phyloP scores from a whole-genome alignment of 2,888 invertebrate species.

The Creontiades dilutus region DNA sequence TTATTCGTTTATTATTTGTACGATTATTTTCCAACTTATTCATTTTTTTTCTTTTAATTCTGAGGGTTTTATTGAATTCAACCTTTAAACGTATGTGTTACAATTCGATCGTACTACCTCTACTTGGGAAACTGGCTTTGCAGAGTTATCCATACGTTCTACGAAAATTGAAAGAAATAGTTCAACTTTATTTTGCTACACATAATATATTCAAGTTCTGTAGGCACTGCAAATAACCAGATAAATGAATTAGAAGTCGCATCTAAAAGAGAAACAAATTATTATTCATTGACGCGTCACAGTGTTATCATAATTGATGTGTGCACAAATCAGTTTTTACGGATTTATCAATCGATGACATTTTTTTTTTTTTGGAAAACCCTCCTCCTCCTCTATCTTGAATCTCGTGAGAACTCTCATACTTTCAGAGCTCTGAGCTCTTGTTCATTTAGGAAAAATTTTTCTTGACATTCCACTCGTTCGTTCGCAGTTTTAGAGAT shows the following conservation, averaged over 20 bases:
- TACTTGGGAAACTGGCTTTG: slow-evolving; percentile 29
- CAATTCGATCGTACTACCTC: slow-evolving; percentile 27
- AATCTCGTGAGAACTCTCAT: too few species aligned
- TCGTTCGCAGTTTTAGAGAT: neutral
- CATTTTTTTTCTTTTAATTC: too few species aligned
- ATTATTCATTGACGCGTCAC: neutral
- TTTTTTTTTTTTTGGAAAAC: too few species aligned
- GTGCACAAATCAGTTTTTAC: neutral
- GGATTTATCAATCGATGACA: too few species aligned
- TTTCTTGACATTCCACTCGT: slow-evolving; percentile 10
- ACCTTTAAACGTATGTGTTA: neutral
- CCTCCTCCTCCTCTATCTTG: too few species aligned
- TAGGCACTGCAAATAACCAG: neutral
- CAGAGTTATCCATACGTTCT: neutral
- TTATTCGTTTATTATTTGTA: neutral
- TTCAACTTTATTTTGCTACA: neutral
- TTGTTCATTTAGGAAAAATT: neutral
- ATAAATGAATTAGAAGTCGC: slow-evolving; percentile 4
- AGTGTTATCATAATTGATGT: neutral
- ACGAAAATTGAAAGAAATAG: neutral
- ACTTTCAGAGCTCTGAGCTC: too few species aligned
- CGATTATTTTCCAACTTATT: neutral
- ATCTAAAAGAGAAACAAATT: neutral
- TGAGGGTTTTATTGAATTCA: too few species aligned
- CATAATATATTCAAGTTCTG: slow-evolving; percentile 8